Conservation (phyloP, 1,140 invertebrate genomes). For the Drosophila lowei region DNA sequence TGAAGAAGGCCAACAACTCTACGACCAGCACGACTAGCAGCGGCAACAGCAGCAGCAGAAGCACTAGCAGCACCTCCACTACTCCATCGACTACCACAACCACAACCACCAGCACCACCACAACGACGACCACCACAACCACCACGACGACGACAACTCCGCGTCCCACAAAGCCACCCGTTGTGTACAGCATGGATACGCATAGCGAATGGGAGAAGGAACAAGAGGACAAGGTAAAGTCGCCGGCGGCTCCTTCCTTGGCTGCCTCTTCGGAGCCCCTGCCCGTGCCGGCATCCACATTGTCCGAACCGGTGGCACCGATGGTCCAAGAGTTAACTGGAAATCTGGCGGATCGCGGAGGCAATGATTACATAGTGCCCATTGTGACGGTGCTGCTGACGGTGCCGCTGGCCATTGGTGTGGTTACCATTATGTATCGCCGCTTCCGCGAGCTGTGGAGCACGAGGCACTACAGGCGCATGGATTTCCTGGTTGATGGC, state of each 20-base stretch:
- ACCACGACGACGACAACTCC: conserved; percentile 56
- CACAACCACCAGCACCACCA: conserved; percentile 27
- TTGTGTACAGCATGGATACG: conserved; percentile 48
- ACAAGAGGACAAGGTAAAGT: conserved; percentile 15
- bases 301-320: conserved; percentile 32
- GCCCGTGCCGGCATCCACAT: conserved; percentile 3
- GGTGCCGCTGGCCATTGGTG: conserved; percentile 84
- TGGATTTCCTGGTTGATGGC: conserved; percentile 88
- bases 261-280: neutral
- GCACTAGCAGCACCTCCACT: neutral
- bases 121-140: conserved; percentile 37
- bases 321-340: conserved; percentile 58
- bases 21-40: neutral
- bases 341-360: conserved; percentile 57
- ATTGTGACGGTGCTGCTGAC: conserved; percentile 84
- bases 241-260: neutral
- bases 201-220: conserved; percentile 33
- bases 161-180: conserved; percentile 61
- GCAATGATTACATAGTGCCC: conserved; percentile 84
- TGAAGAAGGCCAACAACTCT: neutral
- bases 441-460: conserved; percentile 86
- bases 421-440: conserved; percentile 84
- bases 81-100: neutral
- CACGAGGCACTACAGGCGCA: conserved; percentile 86
- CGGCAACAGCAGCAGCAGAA: neutral